Base-by-base conservation (phyloP, 1,140 invertebrate species). In the Micrasema longulum region DNA sequence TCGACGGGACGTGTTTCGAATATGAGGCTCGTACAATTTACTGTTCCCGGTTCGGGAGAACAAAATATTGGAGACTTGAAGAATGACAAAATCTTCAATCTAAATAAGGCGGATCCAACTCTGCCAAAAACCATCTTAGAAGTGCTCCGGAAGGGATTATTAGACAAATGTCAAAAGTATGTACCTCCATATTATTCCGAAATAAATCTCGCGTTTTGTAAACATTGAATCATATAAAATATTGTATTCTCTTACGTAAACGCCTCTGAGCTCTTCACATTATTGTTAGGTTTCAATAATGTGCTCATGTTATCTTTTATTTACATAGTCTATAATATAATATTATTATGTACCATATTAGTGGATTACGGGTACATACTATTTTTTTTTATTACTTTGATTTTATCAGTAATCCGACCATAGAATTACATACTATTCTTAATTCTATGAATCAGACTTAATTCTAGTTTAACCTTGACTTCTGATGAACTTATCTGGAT, bases 1-100 rank as follows among this genome's bases (percentile, higher is more conserved):
- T 72, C 71, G 14, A 68, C 50, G 31, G 22, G 50, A 35, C 14
- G 7, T 41, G 26, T 23, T 14, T 36, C 23, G 78, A 84, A 83
- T 26, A 86, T 86, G 84, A 82, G 83, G 72, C 76, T 83, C 14
- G 79, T 83, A 36, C 83, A 85, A 64, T 84, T 84, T n/a, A 80
- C 81, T 22, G 78, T 78, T 22, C 53, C 77, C 35, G 77, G 78
- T 10, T 77, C 79, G 1, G 70, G 71, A 36, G 78, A 76, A 22
- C 66, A 81, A 20, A 76, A 80, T 7, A 81, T 79, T 2, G 83
- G 83, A 5, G 80, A 78, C 76, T 66, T 85, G 6, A 79, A 80
- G n/a, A 78, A 79, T 5, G 74, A 81, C 48, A 77, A 79, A 26
- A 77, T 84, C 26, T 79, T 84, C 1, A 82, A 84, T 70, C 66